Conservation (phyloP, 2,888 invertebrate species). For the Orchesellides sinensis region DNA sequence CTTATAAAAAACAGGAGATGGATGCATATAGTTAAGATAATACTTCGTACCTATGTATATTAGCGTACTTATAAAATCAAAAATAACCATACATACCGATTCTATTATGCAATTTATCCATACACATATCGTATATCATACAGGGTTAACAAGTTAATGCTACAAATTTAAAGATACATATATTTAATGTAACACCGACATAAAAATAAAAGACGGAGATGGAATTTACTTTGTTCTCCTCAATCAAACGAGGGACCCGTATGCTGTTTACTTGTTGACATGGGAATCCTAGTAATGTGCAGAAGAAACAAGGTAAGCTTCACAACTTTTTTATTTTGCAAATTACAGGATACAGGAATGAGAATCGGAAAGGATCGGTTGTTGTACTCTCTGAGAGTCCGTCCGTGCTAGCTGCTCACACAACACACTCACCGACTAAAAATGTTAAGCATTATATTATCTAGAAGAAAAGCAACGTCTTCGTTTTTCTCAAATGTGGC, state of each 20-base stretch:
- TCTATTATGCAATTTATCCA: too few relatives aligned
- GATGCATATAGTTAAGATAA: too few relatives aligned
- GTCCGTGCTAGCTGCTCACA: not conserved
- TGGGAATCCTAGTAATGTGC: too few relatives aligned
- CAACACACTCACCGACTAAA: not conserved
- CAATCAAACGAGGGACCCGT: not conserved
- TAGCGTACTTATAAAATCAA: too few relatives aligned
- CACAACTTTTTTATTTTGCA: slow-evolving; percentile 28
- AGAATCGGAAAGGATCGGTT: slow-evolving; percentile 63
- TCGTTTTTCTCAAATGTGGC: slow-evolving; percentile 14
- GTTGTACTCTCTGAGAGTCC: slow-evolving; percentile 49
- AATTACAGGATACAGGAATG: slow-evolving; percentile 58
- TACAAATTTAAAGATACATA: too few relatives aligned
- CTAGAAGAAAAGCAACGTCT: too few relatives aligned
- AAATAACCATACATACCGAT: too few relatives aligned
- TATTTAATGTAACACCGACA: not conserved
- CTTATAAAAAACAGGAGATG: too few relatives aligned
- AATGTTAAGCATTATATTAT: too few relatives aligned
- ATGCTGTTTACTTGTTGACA: not conserved
- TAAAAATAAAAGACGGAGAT: not conserved
- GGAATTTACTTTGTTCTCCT: not conserved
- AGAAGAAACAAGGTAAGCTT: slow-evolving; percentile 6
- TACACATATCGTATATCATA: not conserved
- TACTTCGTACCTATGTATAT: not conserved
- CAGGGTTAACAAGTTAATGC: too few relatives aligned